These are phyloP conservation scores for Muraenolepis orangiensis DNA, from an alignment of 2,797 vertebrate species.

Conservation along the genomic window DNA sequence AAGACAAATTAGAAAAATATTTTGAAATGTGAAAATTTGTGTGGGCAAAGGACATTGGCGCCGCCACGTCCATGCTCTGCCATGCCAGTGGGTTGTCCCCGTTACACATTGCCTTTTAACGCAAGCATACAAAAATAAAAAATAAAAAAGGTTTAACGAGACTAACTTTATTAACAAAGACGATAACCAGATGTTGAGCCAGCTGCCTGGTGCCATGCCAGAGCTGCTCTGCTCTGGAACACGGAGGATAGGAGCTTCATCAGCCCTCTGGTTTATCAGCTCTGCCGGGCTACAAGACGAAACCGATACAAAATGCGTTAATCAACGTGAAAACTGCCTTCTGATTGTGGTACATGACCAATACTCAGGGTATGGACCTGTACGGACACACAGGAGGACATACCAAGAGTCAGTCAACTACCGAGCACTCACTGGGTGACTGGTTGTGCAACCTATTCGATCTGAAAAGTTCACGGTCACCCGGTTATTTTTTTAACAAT, in stretches of 20 bases:
- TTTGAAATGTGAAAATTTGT: background rate
- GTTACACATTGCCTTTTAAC: background rate
- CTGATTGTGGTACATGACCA: too few relatives aligned
- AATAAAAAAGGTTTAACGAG: background rate
- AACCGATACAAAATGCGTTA: background rate
- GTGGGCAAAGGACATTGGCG: background rate
- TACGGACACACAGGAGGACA: background rate
- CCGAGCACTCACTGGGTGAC: background rate
- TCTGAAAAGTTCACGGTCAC: background rate
- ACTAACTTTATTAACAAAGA: background rate
- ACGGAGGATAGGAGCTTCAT: too few relatives aligned
- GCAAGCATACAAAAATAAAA: background rate
- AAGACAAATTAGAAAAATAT: background rate
- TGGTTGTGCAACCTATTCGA: background rate
- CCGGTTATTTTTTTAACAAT: background rate
- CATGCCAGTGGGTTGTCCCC: background rate
- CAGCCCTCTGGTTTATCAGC: background rate
- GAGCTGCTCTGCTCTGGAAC: too few relatives aligned
- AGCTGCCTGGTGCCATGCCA: conserved; percentile 4
- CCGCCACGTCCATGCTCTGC: too few relatives aligned
- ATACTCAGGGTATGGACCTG: background rate
- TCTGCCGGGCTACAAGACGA: background rate
- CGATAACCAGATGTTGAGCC: conserved; percentile 17
- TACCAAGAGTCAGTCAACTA: background rate
- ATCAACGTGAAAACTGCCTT: too few relatives aligned